These are phyloP conservation scores for Tupaia tana DNA, from an alignment of 2,113 vertebrate genomes.

Conservation along the genomic window DNA sequence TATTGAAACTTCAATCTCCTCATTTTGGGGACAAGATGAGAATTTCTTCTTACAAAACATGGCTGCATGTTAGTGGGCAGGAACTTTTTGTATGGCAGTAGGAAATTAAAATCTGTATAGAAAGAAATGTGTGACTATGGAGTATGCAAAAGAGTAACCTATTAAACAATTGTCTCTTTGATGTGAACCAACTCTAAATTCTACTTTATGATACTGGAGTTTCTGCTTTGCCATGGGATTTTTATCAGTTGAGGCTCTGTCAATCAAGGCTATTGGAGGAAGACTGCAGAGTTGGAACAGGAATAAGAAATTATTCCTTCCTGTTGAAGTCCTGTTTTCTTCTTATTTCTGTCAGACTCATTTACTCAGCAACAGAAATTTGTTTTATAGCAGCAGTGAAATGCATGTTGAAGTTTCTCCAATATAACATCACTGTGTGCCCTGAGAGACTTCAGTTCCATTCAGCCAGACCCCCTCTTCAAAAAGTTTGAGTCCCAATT, in stretches of 20 bases:
- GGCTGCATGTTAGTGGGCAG: not conserved
- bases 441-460: not conserved
- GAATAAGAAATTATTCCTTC: not conserved
- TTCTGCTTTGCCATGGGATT: not conserved
- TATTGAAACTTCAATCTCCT: not conserved
- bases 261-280: not conserved
- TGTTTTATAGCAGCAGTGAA: not conserved
- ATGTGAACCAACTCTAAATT: not conserved
- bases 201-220: not conserved
- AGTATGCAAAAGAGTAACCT: not conserved
- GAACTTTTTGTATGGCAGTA: not conserved
- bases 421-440: not conserved
- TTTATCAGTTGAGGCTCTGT: not conserved
- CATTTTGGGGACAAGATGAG: not conserved
- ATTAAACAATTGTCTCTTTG: not conserved
- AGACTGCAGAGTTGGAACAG: not conserved
- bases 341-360: not conserved
- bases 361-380: not conserved
- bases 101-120: not conserved
- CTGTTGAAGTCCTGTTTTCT: not conserved
- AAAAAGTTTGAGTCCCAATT: not conserved
- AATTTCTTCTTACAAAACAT: not conserved
- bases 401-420: not conserved
- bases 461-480: not conserved
- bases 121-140: not conserved